A percentile compares a stretch with the other conserved stretches of the same genome.
phyloP scores from a whole-genome alignment of 2,113 vertebrate species.

The Hystrix cristata region DNA sequence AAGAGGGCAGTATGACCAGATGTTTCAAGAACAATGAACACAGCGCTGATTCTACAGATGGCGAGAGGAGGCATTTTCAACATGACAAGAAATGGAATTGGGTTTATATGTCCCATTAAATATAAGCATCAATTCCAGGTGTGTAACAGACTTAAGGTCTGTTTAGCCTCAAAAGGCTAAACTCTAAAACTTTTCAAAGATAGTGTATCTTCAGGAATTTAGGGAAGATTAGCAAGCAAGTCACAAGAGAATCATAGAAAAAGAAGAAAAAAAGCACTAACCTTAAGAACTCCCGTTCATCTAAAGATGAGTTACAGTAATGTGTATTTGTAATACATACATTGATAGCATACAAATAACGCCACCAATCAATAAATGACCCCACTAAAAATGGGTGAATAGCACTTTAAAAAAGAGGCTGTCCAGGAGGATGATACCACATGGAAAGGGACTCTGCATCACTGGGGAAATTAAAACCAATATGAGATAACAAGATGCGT shows the following conservation, averaged over 20 bases:
- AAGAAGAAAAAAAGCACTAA: background rate
- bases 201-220: background rate
- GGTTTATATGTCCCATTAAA: background rate
- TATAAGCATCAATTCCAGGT: background rate
- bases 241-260: background rate
- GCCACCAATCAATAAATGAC: background rate
- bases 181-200: background rate
- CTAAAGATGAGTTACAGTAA: background rate
- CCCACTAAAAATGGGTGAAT: background rate
- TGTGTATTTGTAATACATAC: background rate
- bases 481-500: background rate
- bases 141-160: background rate
- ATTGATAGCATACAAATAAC: background rate
- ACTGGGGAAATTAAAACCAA: background rate
- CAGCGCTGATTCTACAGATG: rapidly evolving
- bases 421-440: background rate
- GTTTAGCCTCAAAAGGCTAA: background rate
- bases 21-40: no score
- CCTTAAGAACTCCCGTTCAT: background rate
- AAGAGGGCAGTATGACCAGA: background rate
- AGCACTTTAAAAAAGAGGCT: background rate
- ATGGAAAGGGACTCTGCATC: background rate
- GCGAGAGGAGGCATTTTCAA: background rate
- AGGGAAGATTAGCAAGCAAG: background rate
- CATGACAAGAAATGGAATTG: background rate